These are phyloP conservation scores for Poicephalus meyeri DNA, from an alignment of 2,113 vertebrate species.

Conservation along the genomic window DNA sequence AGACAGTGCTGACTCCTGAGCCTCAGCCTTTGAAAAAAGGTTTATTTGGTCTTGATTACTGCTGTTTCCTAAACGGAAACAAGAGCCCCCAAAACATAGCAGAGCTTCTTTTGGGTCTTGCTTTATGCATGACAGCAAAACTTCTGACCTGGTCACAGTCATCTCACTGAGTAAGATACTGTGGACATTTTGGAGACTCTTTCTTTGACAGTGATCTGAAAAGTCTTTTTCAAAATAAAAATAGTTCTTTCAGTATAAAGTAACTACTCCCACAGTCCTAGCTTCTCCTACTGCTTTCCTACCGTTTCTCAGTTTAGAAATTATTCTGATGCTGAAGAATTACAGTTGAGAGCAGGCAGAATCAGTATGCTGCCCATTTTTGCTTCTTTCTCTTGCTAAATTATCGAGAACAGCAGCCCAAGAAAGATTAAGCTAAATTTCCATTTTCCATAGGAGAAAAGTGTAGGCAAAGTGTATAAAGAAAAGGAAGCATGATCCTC, in stretches of 20 bases:
- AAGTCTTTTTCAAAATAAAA: not conserved
- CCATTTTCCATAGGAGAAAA: not conserved
- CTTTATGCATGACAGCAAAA: not conserved
- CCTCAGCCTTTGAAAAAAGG: not conserved
- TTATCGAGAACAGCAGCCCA: not conserved
- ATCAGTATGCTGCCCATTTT: not conserved
- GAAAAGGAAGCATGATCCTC: not conserved
- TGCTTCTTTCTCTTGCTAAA: not conserved
- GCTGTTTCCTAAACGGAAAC: not conserved
- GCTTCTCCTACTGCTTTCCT: not conserved
- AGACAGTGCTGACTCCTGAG: not conserved
- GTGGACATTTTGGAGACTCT: not conserved
- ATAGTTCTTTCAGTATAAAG: not conserved
- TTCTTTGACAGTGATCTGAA: not conserved
- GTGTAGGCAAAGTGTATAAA: not conserved
- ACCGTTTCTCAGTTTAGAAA: not conserved
- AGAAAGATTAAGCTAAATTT: not conserved
- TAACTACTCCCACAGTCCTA: not conserved
- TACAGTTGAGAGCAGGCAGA: not conserved
- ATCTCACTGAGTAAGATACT: not conserved
- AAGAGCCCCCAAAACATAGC: not conserved
- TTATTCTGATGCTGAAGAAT: not conserved
- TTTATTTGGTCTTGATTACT: not conserved
- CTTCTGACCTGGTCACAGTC: fast-evolving
- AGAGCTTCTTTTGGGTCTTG: not conserved